Base-by-base conservation (phyloP, 2,797 vertebrate species). In the Gambelia wislizenii region DNA sequence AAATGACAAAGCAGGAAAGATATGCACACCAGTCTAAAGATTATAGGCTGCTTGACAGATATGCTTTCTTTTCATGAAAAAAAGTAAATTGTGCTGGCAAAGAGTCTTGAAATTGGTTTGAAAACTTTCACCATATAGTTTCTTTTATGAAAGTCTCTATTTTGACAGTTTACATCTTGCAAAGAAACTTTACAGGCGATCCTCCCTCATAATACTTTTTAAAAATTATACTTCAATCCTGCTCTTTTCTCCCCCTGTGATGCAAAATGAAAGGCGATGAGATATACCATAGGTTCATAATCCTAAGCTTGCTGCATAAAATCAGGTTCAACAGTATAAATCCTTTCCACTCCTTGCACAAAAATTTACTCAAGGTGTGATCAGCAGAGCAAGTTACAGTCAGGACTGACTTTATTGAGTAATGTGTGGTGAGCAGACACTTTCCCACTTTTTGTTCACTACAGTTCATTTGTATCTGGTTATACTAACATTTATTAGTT, bases 251-350 rank as follows among this genome's bases (percentile, higher is more conserved):
- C 44, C 47, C 91, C 92, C 67, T 85, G 0, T 83, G 83, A 64
- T 87, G 61, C 3, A 86, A 25, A 91, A 79, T 84, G 85, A 90
- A 83, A 42, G 72, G 25, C 84, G 80, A 79, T 92, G 54, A 95
- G 93, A 95, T 92, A 90, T 16, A 83, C 67, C 83, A 82, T 18
- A 87, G 92, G 85, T 86, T 93, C 93, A 75, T 93, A 94, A 86
- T 90, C 84, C 59, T 82, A 90, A 89, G 8, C 59, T 64, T 89
- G 89, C 76, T 89, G 89, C 91, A 93, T 90, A 88, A 84, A 93
- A 91, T 70, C 93, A 86, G 42, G 83, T 91, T 92, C 92, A 87
- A 89, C 93, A 69, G 83, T 87, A 89, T 90, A 93, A 95, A 92
- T 76, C 84, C 0, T 92, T 94, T 92, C 83, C 87, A 20, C 89